Evolutionary conservation across 2,797 vertebrate genomes (phyloP).

Genomic region (Epinephelus malabaricus): DNA sequence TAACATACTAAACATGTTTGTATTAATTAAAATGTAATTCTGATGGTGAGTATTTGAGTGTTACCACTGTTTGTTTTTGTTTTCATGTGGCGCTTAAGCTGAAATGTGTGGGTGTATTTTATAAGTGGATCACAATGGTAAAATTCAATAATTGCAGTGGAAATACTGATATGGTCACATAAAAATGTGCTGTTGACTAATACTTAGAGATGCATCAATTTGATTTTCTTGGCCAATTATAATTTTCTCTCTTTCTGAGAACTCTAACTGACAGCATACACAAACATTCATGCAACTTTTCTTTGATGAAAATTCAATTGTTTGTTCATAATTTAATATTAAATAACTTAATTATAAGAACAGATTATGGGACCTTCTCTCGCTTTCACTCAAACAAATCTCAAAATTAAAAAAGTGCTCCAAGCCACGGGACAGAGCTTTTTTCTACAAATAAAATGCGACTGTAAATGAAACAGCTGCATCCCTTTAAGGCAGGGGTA

Average conservation of each 20-base stretch:
- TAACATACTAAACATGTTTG: neutral
- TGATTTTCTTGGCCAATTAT: too few species aligned
- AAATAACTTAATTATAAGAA: too few species aligned
- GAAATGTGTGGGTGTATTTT: neutral
- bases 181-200: neutral
- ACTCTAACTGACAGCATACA: too few species aligned
- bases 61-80: neutral
- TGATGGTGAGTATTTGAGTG: neutral
- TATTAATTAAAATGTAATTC: slow-evolving; percentile 9
- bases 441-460: too few species aligned
- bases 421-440: too few species aligned
- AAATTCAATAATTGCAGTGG: neutral
- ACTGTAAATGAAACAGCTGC: neutral
- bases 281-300: too few species aligned
- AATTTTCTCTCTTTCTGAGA: too few species aligned
- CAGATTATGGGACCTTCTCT: too few species aligned
- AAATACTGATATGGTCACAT: neutral
- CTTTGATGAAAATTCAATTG: too few species aligned
- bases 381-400: too few species aligned
- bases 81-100: neutral
- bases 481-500: neutral
- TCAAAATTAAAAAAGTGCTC: too few species aligned
- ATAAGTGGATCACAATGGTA: neutral
- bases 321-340: too few species aligned
- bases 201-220: neutral